A percentile compares a stretch with the other conserved stretches of the same genome.
Conservation (phyloP, 2,113 vertebrate genomes). For the Phaethon lepturus region DNA sequence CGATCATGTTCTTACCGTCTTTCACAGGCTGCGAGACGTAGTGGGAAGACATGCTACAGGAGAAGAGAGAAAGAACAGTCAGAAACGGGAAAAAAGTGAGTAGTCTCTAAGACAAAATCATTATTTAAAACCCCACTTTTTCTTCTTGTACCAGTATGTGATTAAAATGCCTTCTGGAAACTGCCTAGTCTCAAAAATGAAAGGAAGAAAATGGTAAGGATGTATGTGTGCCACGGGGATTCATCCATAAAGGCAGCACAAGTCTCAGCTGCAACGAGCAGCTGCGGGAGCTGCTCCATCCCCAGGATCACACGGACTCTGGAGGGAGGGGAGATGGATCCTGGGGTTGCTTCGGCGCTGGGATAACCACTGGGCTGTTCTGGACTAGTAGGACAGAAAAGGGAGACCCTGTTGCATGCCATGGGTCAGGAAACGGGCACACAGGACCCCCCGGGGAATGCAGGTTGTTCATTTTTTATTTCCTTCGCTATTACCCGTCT, state of each 20-base stretch:
- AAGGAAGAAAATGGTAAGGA: neutral
- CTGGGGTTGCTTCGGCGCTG: neutral
- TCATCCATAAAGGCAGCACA: fast-evolving
- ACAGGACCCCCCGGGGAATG: neutral
- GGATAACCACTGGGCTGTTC: neutral
- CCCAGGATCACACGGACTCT: fast-evolving
- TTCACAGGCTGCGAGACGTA: conserved; percentile 15
- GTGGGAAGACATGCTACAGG: conserved; percentile 68
- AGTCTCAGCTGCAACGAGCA: fast-evolving
- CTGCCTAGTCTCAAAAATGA: fast-evolving
- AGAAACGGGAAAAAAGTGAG: neutral
- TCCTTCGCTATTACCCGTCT: fast-evolving
- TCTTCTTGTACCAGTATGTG: neutral
- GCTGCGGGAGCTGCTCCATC: neutral
- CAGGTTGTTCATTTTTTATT: neutral
- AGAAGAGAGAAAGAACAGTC: neutral
- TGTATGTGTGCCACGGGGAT: fast-evolving
- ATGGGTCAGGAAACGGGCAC: fast-evolving
- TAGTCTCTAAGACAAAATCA: neutral
- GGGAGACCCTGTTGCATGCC: neutral
- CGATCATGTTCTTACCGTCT: conserved; percentile 61
- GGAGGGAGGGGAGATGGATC: neutral
- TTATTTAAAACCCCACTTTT: neutral
- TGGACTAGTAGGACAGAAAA: neutral
- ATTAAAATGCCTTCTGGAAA: neutral